phyloP scores from a whole-genome alignment of 2,113 vertebrate species.

The Callopanchax toddi region DNA sequence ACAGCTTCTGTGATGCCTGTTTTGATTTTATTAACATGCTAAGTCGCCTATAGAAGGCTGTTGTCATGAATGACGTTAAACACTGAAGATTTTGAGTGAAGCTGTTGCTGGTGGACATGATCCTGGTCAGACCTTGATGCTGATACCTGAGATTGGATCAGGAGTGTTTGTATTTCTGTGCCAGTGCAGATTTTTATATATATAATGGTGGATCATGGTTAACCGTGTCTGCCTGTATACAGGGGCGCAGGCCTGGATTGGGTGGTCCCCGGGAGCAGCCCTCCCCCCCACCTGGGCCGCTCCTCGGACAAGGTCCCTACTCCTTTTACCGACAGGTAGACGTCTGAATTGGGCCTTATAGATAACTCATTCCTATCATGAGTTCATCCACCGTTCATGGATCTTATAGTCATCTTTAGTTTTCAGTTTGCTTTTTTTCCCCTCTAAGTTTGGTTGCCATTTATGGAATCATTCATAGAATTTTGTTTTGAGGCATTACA shows the following conservation, averaged over 20 bases:
- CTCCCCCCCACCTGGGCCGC: slow-evolving; percentile 78
- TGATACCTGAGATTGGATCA: background rate
- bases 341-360: slow-evolving; percentile 60
- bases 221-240: slow-evolving; percentile 74
- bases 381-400: slow-evolving; percentile 33
- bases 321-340: slow-evolving; percentile 82
- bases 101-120: background rate
- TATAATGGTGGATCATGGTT: slow-evolving; percentile 52
- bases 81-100: background rate
- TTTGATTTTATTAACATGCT: background rate
- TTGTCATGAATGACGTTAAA: background rate
- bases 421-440: slow-evolving; percentile 32
- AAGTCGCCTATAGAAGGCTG: background rate
- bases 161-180: slow-evolving; percentile 15
- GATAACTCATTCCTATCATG: slow-evolving; percentile 55
- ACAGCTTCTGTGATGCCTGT: background rate
- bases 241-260: slow-evolving; percentile 78
- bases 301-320: slow-evolving; percentile 79
- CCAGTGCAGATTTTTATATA: slow-evolving; percentile 43
- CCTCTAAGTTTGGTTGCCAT: slow-evolving; percentile 26
- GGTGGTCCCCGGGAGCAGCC: slow-evolving; percentile 78
- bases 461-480: slow-evolving; percentile 26
- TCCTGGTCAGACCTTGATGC: background rate
- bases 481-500: slow-evolving; percentile 7
- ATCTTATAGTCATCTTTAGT: slow-evolving; percentile 42